Evolutionary conservation across 2,888 invertebrate genomes (phyloP).

Genomic region (Holacanthella duospinosa): DNA sequence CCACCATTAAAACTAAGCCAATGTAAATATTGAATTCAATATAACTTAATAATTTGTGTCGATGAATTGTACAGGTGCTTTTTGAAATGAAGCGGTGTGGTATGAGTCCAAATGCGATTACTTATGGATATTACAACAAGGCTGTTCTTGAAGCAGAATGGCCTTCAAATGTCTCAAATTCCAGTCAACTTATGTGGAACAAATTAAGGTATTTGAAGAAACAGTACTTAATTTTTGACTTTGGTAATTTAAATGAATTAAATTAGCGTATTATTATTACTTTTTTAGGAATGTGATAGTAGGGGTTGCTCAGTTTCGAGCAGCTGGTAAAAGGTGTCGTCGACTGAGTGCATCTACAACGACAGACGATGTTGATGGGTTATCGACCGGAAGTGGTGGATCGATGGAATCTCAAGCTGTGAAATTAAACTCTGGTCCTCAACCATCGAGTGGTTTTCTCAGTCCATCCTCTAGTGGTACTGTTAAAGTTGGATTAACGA

Average conservation of each 20-base stretch:
- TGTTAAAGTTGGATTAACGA: background rate
- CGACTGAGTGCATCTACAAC: conserved; percentile 30
- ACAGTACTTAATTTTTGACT: background rate
- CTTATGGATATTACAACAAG: conserved; percentile 79
- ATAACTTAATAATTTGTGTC: background rate
- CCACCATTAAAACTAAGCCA: no score
- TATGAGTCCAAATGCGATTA: conserved; percentile 92
- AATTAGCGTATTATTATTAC: background rate
- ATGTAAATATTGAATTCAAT: background rate
- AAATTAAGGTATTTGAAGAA: conserved; percentile 55
- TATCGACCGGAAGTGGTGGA: conserved; percentile 35
- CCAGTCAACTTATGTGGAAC: conserved; percentile 81
- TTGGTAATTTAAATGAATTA: background rate
- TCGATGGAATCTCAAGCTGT: conserved; percentile 19
- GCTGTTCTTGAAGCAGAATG: conserved; percentile 88
- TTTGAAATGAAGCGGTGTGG: conserved; percentile 87
- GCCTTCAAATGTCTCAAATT: conserved; percentile 66
- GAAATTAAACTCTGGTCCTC: no score
- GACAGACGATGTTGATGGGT: conserved; percentile 36
- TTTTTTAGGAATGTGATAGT: conserved; percentile 61
- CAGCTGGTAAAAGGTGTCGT: conserved; percentile 52
- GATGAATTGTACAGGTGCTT: conserved; percentile 41
- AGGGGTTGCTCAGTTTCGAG: conserved; percentile 78
- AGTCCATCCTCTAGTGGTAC: background rate
- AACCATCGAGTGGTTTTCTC: background rate